Evolutionary conservation across 1,140 invertebrate genomes (phyloP), one percentile per base, ranked within the genome.

Genomic region (Drosophila carrolli): DNA sequence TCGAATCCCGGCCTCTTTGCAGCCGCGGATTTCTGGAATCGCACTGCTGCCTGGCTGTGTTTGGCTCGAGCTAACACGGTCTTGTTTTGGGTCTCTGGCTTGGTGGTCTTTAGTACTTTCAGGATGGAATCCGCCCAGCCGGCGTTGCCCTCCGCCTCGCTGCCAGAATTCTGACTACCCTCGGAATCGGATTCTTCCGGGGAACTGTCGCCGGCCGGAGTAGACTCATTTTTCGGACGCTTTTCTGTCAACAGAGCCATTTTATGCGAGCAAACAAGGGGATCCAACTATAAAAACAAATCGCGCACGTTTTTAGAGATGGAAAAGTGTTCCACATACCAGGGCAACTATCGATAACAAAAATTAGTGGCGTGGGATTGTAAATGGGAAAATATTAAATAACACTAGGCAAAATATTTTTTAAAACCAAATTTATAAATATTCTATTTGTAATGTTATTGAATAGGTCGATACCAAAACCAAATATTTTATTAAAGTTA

Each of bases 1-100:
- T 94, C 93, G 50, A 81, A 92, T 27, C 43, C 70, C 1, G 43
- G 41, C 50, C 73, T 68, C 38, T 61, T 78, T 2, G 58, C 35
- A 1, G n/a, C 29, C 35, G 43, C 55, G 8, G 46, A 13, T 10
- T 37, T 54, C n/a, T 59, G 16, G 5, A 38, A 27, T 11, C 62
- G 56, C 19, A 77, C 66, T 8, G 47, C 43, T 16, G 43, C 74
- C n/a, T 53, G 65, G n/a, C 59, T 65, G 9, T 66, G 75, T 27
- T 89, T 89, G 1, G 77, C 84, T 0, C 84, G 70, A 1, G 77
- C 70, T 0, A 89, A 32, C n/a, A 84, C 59, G 0, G 56, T 68
- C 19, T 61, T 75, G 19, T 85, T 82, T 29, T 81, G 50, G 2
- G 62, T 65, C 48, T 61, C 43, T 0, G 84, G 73, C 9, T 80